phyloP scores from a whole-genome alignment of 1,140 invertebrate species.

The Eubasilissa regina region DNA sequence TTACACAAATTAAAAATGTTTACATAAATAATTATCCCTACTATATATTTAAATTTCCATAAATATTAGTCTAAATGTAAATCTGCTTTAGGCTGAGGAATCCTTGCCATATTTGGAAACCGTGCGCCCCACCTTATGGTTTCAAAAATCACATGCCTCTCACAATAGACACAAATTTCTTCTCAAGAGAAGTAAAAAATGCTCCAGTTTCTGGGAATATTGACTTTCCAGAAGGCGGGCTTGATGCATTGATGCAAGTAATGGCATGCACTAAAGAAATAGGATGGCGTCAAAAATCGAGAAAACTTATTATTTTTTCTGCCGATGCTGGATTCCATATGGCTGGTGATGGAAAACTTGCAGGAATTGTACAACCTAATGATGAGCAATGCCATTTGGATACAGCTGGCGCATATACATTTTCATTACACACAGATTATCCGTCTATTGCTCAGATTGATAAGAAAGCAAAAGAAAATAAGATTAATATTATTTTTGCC shows the following conservation, averaged over 20 bases:
- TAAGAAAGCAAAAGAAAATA: constrained; percentile 80
- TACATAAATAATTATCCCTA: too few relatives aligned
- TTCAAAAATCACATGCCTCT: constrained; percentile 89
- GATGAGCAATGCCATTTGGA: constrained; percentile 88
- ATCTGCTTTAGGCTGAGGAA: constrained; percentile 73
- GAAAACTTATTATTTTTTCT: constrained; percentile 76
- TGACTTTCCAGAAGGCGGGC: constrained; percentile 83
- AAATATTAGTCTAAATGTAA: too few relatives aligned
- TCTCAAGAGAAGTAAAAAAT: constrained; percentile 74
- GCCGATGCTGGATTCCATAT: constrained; percentile 77
- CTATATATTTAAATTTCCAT: too few relatives aligned
- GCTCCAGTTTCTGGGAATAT: constrained; percentile 79
- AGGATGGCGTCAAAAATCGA: constrained; percentile 76
- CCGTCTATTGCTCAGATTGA: constrained; percentile 79
- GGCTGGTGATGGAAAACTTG: constrained; percentile 81
- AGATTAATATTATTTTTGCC: constrained; percentile 90
- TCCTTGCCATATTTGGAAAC: constrained; percentile 75
- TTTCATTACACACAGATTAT: constrained; percentile 78
- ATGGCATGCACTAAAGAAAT: constrained; percentile 77
- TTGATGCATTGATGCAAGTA: constrained; percentile 87
- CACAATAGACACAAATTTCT: constrained; percentile 78
- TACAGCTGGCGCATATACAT: constrained; percentile 77
- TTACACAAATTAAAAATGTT: too few relatives aligned
- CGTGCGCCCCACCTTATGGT: constrained; percentile 89
- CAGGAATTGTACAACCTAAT: constrained; percentile 89